Base-by-base conservation (phyloP, 2,797 vertebrate genomes). In the Gymnoscopelus braueri region DNA sequence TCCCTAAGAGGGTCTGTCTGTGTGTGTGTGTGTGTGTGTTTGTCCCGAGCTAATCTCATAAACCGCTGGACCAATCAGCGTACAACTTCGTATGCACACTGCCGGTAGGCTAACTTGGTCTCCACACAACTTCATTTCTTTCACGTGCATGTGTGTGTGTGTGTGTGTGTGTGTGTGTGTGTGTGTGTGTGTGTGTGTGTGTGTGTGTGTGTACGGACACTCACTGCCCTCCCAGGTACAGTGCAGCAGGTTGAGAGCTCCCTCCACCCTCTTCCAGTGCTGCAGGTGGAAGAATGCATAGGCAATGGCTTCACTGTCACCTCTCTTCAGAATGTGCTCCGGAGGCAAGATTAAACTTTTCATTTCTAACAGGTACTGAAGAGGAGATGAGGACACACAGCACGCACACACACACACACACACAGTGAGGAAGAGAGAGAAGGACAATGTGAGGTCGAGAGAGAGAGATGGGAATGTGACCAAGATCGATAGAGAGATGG, bases 191-290 rank as follows among this genome's bases (percentile, higher is more conserved):
- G 54, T 14, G 24, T 51, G 49, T 53, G 29, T 32, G 15, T 58
- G n/a, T 69, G 2, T 59, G 54, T 59, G 26, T 47, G 48, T 14
- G 15, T 65, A 29, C 50, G 56, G 13, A 68, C 74, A 98, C 97
- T 95, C 94, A 99, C 97, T 99, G 93, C 97, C 97, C 94, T 99
- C 97, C 97, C 97, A 99, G 78, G 97, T 99, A 92, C 97, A 99
- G 91, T 99, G 97, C 84, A 98, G 94, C 85, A 99, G 94, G 91
- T 99, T 99, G 87, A 98, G 94, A 5, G 97, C 97, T 65, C 97
- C 97, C 89, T 99, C 97, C 48, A 98, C 96, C 86, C 97, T 89
- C 88, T 98, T 98, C 97, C 97, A 98, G 93, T 99, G 97, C 67
- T 98, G 97, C 87, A 99, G 95, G 91, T 99, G 97, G 88, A 98